Evolutionary conservation across 2,888 invertebrate species (phyloP).

Genomic region (Tachina fera): DNA sequence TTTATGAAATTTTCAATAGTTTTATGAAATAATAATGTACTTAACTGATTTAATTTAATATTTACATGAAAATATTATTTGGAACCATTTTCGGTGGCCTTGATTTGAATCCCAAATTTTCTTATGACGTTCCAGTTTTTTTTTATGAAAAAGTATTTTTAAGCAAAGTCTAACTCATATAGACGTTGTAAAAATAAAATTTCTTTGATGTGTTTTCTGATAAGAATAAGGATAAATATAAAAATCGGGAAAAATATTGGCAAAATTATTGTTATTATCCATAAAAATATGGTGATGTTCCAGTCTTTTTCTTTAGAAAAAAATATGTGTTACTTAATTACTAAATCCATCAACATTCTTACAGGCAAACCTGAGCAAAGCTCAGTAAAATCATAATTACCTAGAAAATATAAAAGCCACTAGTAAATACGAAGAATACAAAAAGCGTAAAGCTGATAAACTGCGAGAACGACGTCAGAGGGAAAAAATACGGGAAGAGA

Average conservation of each 20-base stretch:
- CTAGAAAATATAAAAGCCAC: no score
- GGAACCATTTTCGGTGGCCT: background rate
- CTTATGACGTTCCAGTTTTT: slow-evolving; percentile 8
- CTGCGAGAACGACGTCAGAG: slow-evolving; percentile 7
- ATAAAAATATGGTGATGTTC: slow-evolving; percentile 2
- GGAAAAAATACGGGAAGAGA: background rate
- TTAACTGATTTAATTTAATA: slow-evolving; percentile 9
- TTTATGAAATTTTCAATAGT: slow-evolving; percentile 5
- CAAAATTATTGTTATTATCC: slow-evolving; percentile 5
- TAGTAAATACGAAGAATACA: background rate
- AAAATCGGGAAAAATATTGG: background rate
- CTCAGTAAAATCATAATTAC: no score
- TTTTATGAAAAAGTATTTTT: background rate
- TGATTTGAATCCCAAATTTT: background rate
- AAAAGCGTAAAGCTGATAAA: background rate
- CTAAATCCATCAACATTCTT: no score
- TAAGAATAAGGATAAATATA: background rate
- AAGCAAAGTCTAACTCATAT: slow-evolving; percentile 8
- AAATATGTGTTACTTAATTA: no score
- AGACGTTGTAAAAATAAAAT: slow-evolving; percentile 2
- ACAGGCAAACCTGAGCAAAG: no score
- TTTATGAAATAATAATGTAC: background rate
- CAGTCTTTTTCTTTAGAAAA: background rate
- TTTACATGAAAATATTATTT: slow-evolving; percentile 10
- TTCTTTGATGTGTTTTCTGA: slow-evolving; percentile 9